These are phyloP conservation scores for Rhizoglyphus robini DNA, from an alignment of 1,140 invertebrate genomes.

Conservation along the genomic window DNA sequence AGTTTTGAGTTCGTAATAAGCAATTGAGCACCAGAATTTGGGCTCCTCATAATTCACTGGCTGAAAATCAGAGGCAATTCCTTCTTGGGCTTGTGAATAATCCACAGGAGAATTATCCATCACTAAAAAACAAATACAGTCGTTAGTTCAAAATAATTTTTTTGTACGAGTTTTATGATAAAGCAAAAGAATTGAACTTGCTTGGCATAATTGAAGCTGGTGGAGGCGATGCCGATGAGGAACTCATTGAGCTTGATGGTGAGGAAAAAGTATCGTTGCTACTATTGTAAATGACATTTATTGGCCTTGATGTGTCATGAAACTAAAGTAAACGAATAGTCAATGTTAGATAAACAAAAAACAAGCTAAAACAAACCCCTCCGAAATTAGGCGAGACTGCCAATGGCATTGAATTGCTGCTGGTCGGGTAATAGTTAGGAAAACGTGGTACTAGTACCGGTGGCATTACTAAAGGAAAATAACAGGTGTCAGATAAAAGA, in stretches of 20 bases:
- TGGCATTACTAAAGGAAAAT: slow-evolving; percentile 55
- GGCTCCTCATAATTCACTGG: slow-evolving; percentile 40
- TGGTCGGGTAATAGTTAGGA: slow-evolving; percentile 75
- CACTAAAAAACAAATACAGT: slow-evolving; percentile 22
- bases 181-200: slow-evolving; percentile 21
- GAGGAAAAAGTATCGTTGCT: slow-evolving; percentile 19
- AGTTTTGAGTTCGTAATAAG: slow-evolving; percentile 46
- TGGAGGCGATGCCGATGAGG: slow-evolving; percentile 16
- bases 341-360: slow-evolving; percentile 35
- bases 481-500: background rate
- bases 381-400: background rate
- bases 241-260: background rate
- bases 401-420: slow-evolving; percentile 47
- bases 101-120: slow-evolving; percentile 74
- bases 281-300: slow-evolving; percentile 82
- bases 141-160: background rate
- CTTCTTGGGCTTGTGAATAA: slow-evolving; percentile 58
- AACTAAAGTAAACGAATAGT: background rate
- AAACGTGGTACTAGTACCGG: slow-evolving; percentile 89
- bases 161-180: slow-evolving; percentile 20
- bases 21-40: slow-evolving; percentile 43
- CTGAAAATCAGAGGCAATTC: slow-evolving; percentile 28
- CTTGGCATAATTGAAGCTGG: slow-evolving; percentile 16
- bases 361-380: background rate
- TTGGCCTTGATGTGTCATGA: slow-evolving; percentile 46